Base-by-base conservation (phyloP, 2,888 invertebrate species). In the Macroteleia sp. region DNA sequence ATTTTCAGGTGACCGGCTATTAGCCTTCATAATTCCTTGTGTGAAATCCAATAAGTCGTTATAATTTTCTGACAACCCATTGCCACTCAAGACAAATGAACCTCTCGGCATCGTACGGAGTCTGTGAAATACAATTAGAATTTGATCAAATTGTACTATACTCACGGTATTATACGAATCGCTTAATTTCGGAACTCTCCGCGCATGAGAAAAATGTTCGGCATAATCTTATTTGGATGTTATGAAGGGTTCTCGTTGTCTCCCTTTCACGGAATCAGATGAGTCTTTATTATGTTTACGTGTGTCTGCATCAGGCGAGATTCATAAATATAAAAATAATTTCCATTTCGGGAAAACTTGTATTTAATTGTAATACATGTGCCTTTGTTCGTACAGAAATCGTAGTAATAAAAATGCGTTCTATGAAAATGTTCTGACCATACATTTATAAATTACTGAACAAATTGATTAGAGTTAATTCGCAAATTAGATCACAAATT, bases 1-100 rank as follows among this genome's bases (percentile, higher is more conserved):
- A 48, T 56, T 71, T 69, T 73, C 75, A 76, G 75, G 71, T 79
- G 71, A 69, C 69, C 75, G 16, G 52, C 54, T 54, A 67, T 67
- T 62, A 46, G 30, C 54, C 22, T 52, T 8, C 20, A 25, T 30
- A 50, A 56, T 57, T 52, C 46, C 30, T 74, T 61, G 66, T 48
- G 52, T 46, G 54, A 42, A 57, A 71, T 75, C 71, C 75, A 69
- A 67, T 71, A 61, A 75, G 66, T 74, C 75, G 74, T 64, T 71
- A 66, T 67, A 71, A 77, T 77, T 77, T 77, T 44, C 76, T 39
- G 17, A 59, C 70, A 20, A 52, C 12, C 48, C 56, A 39, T 17
- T 36, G 48, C 73, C 64, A 48, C 36, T 39, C 44, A 32, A 69
- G 64, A 69, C 69, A 56, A 61, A 69, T 56, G 42, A 25, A 61